phyloP scores from a whole-genome alignment of 2,797 vertebrate genomes.

The Myiothlypis coronata region DNA sequence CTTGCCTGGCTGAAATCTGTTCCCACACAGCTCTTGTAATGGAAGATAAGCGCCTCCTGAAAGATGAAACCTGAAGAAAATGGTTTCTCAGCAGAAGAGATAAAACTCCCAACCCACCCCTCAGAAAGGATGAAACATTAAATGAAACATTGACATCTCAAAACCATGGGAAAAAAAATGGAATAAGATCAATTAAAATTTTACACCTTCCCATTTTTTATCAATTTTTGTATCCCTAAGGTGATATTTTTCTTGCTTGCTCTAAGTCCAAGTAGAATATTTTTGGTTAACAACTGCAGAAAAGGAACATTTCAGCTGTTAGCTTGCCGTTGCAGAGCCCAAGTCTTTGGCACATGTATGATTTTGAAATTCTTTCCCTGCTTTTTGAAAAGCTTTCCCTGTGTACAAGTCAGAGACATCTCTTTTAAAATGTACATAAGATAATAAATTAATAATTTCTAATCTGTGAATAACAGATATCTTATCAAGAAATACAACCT shows the following conservation, averaged over 20 bases:
- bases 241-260: background rate
- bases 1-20: background rate
- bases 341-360: background rate
- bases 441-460: background rate
- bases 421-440: background rate
- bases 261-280: background rate
- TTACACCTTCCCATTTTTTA: background rate
- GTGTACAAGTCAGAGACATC: background rate
- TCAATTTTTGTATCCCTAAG: background rate
- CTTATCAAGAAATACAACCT: background rate
- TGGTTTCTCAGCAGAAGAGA: background rate
- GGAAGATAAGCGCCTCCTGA: background rate
- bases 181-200: background rate
- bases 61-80: background rate
- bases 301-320: background rate
- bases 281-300: background rate
- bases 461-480: background rate
- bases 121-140: background rate
- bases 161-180: background rate
- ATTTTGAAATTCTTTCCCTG: background rate
- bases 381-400: background rate
- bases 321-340: background rate
- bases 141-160: background rate
- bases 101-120: accelerated
- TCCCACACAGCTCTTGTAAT: background rate